Evolutionary conservation across 2,797 vertebrate species (phyloP), one percentile per base, ranked within the genome.

Genomic region (Tapera naevia): DNA sequence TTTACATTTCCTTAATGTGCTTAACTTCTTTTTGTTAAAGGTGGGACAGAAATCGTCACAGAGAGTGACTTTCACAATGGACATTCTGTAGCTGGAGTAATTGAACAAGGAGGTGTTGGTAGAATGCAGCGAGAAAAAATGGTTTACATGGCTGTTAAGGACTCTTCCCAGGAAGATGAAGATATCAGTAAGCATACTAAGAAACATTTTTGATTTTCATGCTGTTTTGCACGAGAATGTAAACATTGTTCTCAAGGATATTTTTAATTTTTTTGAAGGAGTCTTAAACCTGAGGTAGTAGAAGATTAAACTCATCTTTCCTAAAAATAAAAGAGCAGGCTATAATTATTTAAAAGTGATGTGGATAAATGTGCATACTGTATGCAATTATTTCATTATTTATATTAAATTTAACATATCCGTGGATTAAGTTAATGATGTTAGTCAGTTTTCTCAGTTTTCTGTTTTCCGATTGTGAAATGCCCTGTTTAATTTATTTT

Each of bases 61-160:
- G 99, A 99, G 96, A 99, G 99, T 73, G 99, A 99, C 94, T 99
- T 99, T 90, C 99, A 99, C 93, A 99, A 98, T 90, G 99, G 99
- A 64, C 99, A 99, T 94, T 94, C 98, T 91, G 97, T 98, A 70
- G 80, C 98, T 94, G 98, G 98, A 86, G 99, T 99, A 75, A 98
- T 99, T 94, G 99, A 99, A 95, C 98, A 99, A 83, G 98, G 98
- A 61, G 97, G 98, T n/a, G 98, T 98, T 22, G 99, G 98, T 67
- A 98, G 99, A 96, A 96, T 98, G 86, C 98, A 99, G 62, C 98
- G 99, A 94, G 99, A 99, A 97, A 99, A 99, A 98, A 99, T 99
- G 99, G 99, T 99, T 96, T 99, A 99, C 97, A 99, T 99, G 99
- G 99, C 99, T 67, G 99, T 99, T 79, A 99, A 99, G 97, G 99